phyloP scores from a whole-genome alignment of 2,113 vertebrate species.

The Notothenia coriiceps region DNA sequence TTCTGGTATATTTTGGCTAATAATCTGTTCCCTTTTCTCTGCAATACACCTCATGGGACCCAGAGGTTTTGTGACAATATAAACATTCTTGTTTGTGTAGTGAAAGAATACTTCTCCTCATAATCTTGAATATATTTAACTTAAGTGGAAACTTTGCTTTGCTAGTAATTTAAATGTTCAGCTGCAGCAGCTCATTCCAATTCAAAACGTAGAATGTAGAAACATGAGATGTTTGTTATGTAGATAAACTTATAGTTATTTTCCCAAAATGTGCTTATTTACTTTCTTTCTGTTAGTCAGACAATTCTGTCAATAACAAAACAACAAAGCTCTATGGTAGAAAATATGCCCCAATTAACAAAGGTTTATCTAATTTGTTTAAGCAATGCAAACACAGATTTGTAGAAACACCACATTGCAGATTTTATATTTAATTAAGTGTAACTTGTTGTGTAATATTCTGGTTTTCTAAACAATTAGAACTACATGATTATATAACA shows the following conservation, averaged over 20 bases:
- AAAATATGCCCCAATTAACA: neutral
- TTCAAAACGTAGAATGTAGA: neutral
- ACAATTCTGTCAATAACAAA: too few species aligned
- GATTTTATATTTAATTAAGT: neutral
- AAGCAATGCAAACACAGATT: neutral
- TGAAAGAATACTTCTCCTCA: neutral
- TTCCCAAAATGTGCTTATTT: too few species aligned
- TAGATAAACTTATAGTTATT: too few species aligned
- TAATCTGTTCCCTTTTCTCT: neutral
- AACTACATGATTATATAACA: conserved; percentile 8
- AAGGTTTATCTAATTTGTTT: neutral
- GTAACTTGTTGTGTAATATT: neutral
- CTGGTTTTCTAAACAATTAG: neutral
- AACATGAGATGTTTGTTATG: too few species aligned
- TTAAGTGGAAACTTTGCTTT: neutral
- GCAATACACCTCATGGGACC: neutral
- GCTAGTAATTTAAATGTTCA: neutral
- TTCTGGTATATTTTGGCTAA: neutral
- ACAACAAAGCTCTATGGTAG: too few species aligned
- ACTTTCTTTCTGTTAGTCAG: too few species aligned
- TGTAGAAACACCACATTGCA: neutral
- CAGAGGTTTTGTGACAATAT: neutral
- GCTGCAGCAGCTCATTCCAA: neutral
- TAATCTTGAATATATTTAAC: neutral
- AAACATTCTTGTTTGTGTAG: neutral